phyloP scores from a whole-genome alignment of 2,888 invertebrate species.

The Aspidiotus destructor region DNA sequence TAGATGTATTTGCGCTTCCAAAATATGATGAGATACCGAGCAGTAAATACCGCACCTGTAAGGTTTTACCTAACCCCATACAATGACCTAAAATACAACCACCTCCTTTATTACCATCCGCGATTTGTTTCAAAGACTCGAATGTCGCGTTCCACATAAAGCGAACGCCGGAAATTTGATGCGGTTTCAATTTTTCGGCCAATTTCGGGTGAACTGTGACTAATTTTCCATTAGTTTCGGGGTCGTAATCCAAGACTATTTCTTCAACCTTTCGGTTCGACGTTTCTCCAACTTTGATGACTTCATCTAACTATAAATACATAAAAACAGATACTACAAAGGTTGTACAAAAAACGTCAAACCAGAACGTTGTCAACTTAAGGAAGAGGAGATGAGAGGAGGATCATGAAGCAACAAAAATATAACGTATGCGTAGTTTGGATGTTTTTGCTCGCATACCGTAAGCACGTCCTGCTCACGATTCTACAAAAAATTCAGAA shows the following conservation, averaged over 20 bases:
- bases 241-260: constrained; percentile 72
- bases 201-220: constrained; percentile 69
- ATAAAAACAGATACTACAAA: constrained; percentile 23
- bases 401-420: no score
- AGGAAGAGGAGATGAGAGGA: no score
- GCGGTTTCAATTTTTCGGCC: constrained; percentile 73
- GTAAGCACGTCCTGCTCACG: no score
- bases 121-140: constrained; percentile 56
- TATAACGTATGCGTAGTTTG: no score
- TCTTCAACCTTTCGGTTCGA: constrained; percentile 46
- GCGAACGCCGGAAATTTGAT: constrained; percentile 70
- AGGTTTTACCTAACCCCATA: constrained; percentile 90
- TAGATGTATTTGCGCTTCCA: neutral
- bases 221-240: constrained; percentile 68
- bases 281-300: constrained; percentile 22
- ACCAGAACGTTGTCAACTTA: constrained; percentile 32
- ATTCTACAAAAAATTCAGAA: no score
- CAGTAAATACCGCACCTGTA: constrained; percentile 52
- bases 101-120: constrained; percentile 55
- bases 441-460: no score
- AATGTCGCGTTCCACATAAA: constrained; percentile 84
- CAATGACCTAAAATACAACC: constrained; percentile 91
- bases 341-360: constrained; percentile 12
- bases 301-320: constrained; percentile 35
- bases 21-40: neutral